Conservation (phyloP, 2,113 vertebrate species). For the Chionodraco myersi region DNA sequence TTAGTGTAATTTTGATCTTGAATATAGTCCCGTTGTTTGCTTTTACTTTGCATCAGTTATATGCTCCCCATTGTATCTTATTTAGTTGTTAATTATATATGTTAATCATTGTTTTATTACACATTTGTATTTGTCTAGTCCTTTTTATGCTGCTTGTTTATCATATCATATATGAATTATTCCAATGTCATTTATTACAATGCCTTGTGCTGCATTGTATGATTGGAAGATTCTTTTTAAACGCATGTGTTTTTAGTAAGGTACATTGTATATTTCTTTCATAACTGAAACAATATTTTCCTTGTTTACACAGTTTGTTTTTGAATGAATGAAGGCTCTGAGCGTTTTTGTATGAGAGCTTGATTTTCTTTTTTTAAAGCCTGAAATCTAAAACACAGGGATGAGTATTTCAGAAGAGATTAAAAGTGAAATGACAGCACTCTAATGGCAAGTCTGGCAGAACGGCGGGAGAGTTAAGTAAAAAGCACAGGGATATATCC, state of each 20-base stretch:
- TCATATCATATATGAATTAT: not conserved
- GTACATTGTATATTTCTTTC: not conserved
- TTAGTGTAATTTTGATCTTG: not conserved
- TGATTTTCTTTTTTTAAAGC: constrained; percentile 17
- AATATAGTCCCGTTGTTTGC: not conserved
- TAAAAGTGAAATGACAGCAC: constrained; percentile 45
- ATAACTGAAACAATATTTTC: constrained; percentile 1
- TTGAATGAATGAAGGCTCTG: constrained; percentile 17
- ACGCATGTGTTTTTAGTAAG: not conserved
- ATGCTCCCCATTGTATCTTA: not conserved
- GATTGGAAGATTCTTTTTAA: not conserved
- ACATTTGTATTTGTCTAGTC: not conserved
- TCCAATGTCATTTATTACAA: not conserved
- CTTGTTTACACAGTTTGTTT: constrained; percentile 11
- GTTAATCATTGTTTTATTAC: not conserved
- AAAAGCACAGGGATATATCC: constrained; percentile 30
- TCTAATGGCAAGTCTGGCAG: constrained; percentile 57
- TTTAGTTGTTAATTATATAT: not conserved
- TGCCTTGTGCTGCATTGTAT: not conserved
- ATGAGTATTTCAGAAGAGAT: constrained; percentile 36
- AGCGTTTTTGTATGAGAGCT: not conserved
- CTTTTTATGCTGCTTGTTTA: not conserved
- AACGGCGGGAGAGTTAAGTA: constrained; percentile 21
- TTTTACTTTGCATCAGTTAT: not conserved
- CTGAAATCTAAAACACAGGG: constrained; percentile 8